These are phyloP conservation scores for Xerus rutilus DNA, from an alignment of 2,797 vertebrate genomes.

Conservation along the genomic window DNA sequence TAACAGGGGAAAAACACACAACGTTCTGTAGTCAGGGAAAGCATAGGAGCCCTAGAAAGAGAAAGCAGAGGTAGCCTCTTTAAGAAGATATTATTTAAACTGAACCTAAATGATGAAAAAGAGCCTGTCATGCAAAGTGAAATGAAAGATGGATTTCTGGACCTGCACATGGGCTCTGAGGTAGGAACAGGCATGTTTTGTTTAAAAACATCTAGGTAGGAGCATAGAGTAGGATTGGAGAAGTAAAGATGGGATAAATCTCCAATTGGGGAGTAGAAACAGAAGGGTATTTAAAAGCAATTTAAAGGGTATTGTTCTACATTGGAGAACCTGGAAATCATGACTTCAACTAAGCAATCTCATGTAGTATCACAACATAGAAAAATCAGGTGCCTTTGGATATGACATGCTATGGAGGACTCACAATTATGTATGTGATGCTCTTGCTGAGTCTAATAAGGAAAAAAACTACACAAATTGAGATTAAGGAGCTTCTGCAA, in stretches of 20 bases:
- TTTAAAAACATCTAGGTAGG: not conserved
- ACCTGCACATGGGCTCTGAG: not conserved
- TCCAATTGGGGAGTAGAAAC: not conserved
- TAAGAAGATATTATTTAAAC: not conserved
- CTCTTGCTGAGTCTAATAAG: not conserved
- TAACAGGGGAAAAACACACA: not conserved
- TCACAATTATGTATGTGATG: not conserved
- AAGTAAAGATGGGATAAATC: not conserved
- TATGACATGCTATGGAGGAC: not conserved
- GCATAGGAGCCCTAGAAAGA: not conserved
- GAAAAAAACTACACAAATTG: constrained; percentile 8
- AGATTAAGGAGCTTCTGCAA: not conserved
- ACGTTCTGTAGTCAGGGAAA: not conserved
- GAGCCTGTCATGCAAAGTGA: not conserved
- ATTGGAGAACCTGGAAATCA: not conserved
- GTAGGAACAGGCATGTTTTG: not conserved
- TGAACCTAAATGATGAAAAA: not conserved
- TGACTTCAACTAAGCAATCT: not conserved
- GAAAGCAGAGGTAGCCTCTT: not conserved
- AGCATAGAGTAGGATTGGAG: not conserved
- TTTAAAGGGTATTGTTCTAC: not conserved
- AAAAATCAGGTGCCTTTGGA: not conserved
- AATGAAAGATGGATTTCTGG: not conserved
- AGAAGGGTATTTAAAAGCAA: not conserved
- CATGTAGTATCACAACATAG: not conserved